A percentile compares a stretch with the other conserved stretches of the same genome.
phyloP scores from a whole-genome alignment of 2,113 vertebrate species.

The Paramisgurnus dabryanus region DNA sequence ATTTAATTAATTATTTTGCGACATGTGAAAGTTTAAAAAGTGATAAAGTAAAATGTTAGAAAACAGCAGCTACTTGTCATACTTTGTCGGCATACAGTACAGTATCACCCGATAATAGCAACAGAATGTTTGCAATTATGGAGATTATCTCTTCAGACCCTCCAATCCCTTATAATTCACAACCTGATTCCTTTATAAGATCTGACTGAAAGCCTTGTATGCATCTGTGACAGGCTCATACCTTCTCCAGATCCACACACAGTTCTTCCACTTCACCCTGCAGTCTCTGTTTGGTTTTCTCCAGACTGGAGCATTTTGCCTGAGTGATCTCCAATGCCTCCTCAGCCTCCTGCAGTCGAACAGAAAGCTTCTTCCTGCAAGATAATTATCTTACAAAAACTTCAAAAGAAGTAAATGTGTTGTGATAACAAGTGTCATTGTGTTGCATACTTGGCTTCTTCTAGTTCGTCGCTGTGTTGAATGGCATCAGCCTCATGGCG shows the following conservation, averaged over 20 bases:
- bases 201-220: neutral
- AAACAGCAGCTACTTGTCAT: too few relatives aligned
- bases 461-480: constrained; percentile 77
- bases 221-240: constrained; percentile 40
- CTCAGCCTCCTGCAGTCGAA: constrained; percentile 76
- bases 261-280: constrained; percentile 80
- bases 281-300: constrained; percentile 79
- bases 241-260: constrained; percentile 79
- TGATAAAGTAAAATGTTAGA: too few relatives aligned
- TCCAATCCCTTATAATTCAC: too few relatives aligned
- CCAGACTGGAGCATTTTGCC: constrained; percentile 77
- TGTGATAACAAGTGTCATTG: neutral
- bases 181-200: too few relatives aligned
- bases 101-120: too few relatives aligned
- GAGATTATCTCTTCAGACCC: too few relatives aligned
- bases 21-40: too few relatives aligned
- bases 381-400: too few relatives aligned
- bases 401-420: too few relatives aligned
- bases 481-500: constrained; percentile 75
- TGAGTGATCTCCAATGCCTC: constrained; percentile 77
- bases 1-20: too few relatives aligned
- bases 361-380: constrained; percentile 74
- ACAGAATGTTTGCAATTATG: too few relatives aligned
- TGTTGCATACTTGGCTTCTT: constrained; percentile 73
- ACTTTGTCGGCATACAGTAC: too few relatives aligned